Evolutionary conservation across 1,140 invertebrate genomes (phyloP), one percentile per base, ranked within the genome.

Genomic region (Druon quercuslanigerum): DNA sequence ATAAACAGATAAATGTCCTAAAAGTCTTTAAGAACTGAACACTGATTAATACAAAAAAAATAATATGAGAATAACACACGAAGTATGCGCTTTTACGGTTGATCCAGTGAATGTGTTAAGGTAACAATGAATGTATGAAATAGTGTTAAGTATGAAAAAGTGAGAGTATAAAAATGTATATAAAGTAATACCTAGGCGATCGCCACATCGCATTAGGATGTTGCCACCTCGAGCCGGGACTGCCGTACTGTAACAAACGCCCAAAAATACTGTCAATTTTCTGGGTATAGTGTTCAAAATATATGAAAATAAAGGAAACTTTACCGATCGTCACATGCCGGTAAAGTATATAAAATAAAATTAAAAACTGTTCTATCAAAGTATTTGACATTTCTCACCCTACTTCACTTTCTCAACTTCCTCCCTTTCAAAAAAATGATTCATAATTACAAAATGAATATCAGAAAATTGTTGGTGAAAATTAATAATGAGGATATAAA

Each of bases 181-280:
- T 54, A 66, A 81, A 82, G 87, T 83, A 86, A 85, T 89, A 90
- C 88, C 89, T 90, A 86, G 86, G 86, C 87, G 87, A 89, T 88
- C 87, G 86, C 87, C 88, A 86, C 83, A 85, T 88, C 84, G 79
- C 82, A 88, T 89, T 90, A 91, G 86, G 89, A 90, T 89, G 90
- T 87, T 79, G 89, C 87, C 85, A 89, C 89, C 87, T 88, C 90
- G 86, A 91, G 89, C 82, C 90, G 90, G 86, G 90, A 91, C 85
- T 91, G 89, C 87, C 90, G 89, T 91, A 91, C 90, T 91, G 89
- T 83, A 91, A 91, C 87, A 91, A 77, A 91, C 80, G 87, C 84
- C 84, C 87, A 81, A 88, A n/a, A 87, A 87, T 86, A 83, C 82
- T 82, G 85, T 87, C 82, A n/a, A 87, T 86, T 83, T 85, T 83